Base-by-base conservation (phyloP, 2,888 invertebrate genomes). In the Empis livida region DNA sequence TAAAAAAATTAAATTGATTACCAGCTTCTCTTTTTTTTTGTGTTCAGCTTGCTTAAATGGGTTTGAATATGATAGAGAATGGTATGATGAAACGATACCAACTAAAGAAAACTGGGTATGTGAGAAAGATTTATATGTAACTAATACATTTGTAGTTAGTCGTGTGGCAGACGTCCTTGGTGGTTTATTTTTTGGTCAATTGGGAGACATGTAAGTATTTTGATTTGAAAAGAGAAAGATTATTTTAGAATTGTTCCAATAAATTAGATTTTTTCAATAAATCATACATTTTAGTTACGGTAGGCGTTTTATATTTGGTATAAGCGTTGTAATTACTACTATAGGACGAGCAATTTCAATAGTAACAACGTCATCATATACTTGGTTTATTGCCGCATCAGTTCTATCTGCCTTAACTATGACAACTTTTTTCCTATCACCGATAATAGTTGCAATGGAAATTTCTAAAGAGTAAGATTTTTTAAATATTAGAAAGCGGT, bases 91-190 rank as follows among this genome's bases (percentile, higher is more conserved):
- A 50, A 76, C 77, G 13, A 69, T 73, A 46, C 69, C 73, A 9
- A 70, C 73, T 4, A 64, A 72, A 49, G 69, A 73, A 60, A 56
- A 76, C 59, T 78, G 77, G 77, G 74, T 78, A 14, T 78, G 77
- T 56, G 70, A 71, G 32, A 70, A 72, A 56, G 68, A 71, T 53
- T 62, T 75, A 53, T 70, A 71, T 54, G 71, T 73, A 46, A 72
- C 76, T 48, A 76, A 76, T 61, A 67, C 73, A 32, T 72, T 77
- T 56, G 73, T 73, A 37, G 65, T 71, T 54, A 65, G 68, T 49
- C 71, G 73, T 54, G 62, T 74, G 46, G 73, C 75, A 31, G 75
- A 76, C 60, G 72, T 76, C 48, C 55, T 74, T 44, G 77, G 77
- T 43, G 73, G 74, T 32, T 68, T 76, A 56, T 59, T 74, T 52